Evolutionary conservation across 2,113 vertebrate genomes (phyloP), one percentile per base, ranked within the genome.

Genomic region (Lynx canadensis): DNA sequence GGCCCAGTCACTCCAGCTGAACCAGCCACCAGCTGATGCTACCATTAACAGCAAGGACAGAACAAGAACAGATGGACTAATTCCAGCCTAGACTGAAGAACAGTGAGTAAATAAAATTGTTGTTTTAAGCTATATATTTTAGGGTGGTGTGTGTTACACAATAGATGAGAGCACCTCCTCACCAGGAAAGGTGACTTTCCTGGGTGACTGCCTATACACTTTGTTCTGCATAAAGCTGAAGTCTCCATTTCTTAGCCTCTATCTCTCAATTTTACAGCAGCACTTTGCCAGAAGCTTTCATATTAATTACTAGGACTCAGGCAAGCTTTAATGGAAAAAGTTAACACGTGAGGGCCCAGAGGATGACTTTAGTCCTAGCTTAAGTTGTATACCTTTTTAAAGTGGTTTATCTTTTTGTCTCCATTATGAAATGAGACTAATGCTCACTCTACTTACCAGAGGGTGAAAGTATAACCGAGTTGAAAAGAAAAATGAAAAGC

Each of bases 401-500:
- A 84, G 21, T 83, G 57, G 88, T 60, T 82, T 29, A 81, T 4
- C n/a, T 79, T 94, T 90, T 69, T 9, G 23, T 88, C 13, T 85
- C 68, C 84, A 33, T 41, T 31, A 25, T 93, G 91, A 89, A 91
- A 52, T 89, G n/a, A 81, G 27, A 57, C 6, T 45, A 79, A 73
- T 38, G n/a, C 63, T 79, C 69, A 74, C 45, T 63, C 12, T 76
- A 78, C 9, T 55, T 95, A 52, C 16, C 15, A 31, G 12, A 88
- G 29, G 38, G 81, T 91, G 91, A 91, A 94, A 87, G 5, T 68
- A 23, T 50, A 96, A 71, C 52, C 0, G 0, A 60, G 48, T 60
- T 93, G 76, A 69, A 80, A 97, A 93, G 21, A 93, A 81, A 96
- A 91, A 88, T 11, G 27, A 81, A 94, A 57, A 8, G 66, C 15